Conservation (phyloP, 1,140 invertebrate genomes). For the Teleogryllus occipitalis region DNA sequence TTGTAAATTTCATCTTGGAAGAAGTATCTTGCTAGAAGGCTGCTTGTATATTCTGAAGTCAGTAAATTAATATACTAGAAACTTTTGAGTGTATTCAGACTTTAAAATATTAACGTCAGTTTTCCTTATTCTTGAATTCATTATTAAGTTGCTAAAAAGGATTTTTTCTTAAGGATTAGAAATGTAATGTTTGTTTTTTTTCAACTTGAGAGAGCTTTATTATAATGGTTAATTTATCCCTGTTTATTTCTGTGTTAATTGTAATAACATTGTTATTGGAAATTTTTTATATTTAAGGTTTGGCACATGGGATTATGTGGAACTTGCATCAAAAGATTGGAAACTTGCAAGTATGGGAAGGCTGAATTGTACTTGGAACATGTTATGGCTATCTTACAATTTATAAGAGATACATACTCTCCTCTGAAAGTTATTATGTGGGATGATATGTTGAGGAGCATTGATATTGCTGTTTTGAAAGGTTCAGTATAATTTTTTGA, state of each 20-base stretch:
- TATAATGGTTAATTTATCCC: background rate
- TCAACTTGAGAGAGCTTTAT: too few relatives aligned
- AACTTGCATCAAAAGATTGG: slow-evolving; percentile 51
- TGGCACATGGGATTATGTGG: slow-evolving; percentile 74
- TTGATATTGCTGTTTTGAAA: slow-evolving; percentile 54
- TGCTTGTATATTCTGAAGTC: too few relatives aligned
- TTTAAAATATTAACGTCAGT: too few relatives aligned
- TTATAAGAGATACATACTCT: slow-evolving; percentile 53
- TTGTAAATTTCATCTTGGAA: too few relatives aligned
- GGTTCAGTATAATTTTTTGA: slow-evolving; percentile 29
- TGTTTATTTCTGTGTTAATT: too few relatives aligned
- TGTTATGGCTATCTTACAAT: slow-evolving; percentile 50
- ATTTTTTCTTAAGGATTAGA: too few relatives aligned
- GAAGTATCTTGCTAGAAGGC: too few relatives aligned
- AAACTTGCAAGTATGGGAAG: slow-evolving; percentile 43
- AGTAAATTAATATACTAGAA: too few relatives aligned
- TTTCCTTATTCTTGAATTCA: too few relatives aligned
- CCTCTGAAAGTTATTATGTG: slow-evolving; percentile 73
- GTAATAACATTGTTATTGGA: background rate
- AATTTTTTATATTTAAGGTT: slow-evolving; percentile 33
- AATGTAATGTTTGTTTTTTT: too few relatives aligned
- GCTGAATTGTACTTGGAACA: slow-evolving; percentile 60
- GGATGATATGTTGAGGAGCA: slow-evolving; percentile 87
- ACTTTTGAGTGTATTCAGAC: too few relatives aligned
- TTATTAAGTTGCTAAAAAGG: too few relatives aligned